These are phyloP conservation scores for Ophioderma brevispina DNA, from an alignment of 35 echinoderm and acorn worm species.

Conservation along the genomic window DNA sequence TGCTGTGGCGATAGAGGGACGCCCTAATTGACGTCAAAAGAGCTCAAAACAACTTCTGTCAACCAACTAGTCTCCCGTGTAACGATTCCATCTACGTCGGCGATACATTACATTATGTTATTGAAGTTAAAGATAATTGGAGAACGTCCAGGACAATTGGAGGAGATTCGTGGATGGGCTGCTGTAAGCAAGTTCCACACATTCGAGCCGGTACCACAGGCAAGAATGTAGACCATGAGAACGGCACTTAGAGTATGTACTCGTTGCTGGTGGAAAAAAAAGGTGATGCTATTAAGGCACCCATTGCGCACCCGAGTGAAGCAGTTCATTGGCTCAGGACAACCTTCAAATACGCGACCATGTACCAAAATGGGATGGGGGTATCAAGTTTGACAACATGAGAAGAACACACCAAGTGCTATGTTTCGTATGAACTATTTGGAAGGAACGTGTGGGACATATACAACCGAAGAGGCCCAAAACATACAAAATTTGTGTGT, in stretches of 20 bases:
- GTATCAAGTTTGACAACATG: not conserved
- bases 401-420: not conserved
- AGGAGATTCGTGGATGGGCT: constrained; percentile 22
- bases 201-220: constrained; percentile 18
- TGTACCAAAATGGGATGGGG: not conserved
- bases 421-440: not conserved
- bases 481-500: not conserved
- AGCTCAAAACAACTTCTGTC: not conserved
- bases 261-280: constrained; percentile 42
- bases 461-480: not conserved
- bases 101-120: constrained; percentile 17
- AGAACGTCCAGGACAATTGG: not conserved
- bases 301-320: constrained; percentile 51
- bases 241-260: constrained; percentile 69
- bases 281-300: constrained; percentile 16
- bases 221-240: constrained; percentile 41
- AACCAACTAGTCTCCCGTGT: not conserved
- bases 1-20: not conserved
- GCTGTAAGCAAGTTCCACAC: not conserved
- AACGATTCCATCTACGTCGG: not conserved
- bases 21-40: not conserved
- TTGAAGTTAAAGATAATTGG: not conserved
- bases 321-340: constrained; percentile 18
- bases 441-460: not conserved
- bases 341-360: not conserved